Evolutionary conservation across 2,797 vertebrate species (phyloP).

Genomic region (Tarsius wallacei): DNA sequence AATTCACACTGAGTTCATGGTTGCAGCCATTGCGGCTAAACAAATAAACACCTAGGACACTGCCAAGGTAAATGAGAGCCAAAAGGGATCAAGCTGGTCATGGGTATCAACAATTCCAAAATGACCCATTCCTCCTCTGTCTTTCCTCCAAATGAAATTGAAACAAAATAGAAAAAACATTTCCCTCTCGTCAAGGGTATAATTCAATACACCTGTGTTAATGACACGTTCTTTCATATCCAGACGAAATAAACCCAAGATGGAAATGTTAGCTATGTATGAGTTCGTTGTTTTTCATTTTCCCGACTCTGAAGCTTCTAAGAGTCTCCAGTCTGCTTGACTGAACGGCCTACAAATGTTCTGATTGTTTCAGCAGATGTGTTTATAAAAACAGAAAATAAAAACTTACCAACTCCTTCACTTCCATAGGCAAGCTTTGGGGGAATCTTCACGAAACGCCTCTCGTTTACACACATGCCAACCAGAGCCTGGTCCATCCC

Average conservation of each 20-base stretch:
- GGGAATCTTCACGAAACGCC: conserved; percentile 96
- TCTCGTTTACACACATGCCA: conserved; percentile 98
- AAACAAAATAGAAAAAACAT: background rate
- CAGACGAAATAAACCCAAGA: background rate
- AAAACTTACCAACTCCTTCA: conserved; percentile 95
- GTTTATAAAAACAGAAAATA: fast-evolving
- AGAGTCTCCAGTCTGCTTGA: background rate
- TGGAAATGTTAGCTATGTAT: background rate
- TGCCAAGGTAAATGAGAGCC: background rate
- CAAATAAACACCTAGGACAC: background rate
- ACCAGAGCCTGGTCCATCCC: conserved; percentile 98
- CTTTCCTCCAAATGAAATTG: background rate
- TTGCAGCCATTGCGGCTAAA: background rate
- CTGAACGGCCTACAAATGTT: background rate
- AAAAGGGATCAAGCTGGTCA: background rate
- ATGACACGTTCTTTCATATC: background rate
- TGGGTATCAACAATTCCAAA: background rate
- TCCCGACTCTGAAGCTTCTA: background rate
- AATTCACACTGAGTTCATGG: background rate
- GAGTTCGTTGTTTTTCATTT: background rate
- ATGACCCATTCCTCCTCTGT: background rate
- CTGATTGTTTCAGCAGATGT: background rate
- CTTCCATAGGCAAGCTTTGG: conserved; percentile 96
- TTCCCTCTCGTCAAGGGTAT: background rate
- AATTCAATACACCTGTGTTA: background rate